These are phyloP conservation scores for Platyscapa corneri DNA, from an alignment of 1,140 invertebrate species.

Conservation along the genomic window DNA sequence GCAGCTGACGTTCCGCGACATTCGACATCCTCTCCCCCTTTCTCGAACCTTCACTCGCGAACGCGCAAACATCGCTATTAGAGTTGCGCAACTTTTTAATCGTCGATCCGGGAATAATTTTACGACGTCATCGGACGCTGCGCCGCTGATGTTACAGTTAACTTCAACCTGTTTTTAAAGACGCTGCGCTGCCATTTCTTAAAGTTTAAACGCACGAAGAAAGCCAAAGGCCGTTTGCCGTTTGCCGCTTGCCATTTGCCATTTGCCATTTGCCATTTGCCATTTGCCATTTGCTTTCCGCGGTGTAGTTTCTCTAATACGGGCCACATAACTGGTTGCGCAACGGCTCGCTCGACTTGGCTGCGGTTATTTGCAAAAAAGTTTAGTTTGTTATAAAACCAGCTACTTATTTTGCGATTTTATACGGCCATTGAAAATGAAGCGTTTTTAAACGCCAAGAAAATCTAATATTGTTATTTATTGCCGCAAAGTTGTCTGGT, in stretches of 20 bases:
- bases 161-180: background rate
- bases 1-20: too few species aligned
- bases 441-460: conserved; percentile 10
- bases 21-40: too few species aligned
- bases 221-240: background rate
- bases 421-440: background rate
- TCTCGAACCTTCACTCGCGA: too few species aligned
- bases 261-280: background rate
- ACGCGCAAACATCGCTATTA: too few species aligned
- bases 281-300: background rate
- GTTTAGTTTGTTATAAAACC: conserved; percentile 23
- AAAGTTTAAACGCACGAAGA: background rate
- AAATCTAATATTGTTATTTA: conserved; percentile 25
- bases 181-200: background rate
- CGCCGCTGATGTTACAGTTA: background rate
- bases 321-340: conserved; percentile 6
- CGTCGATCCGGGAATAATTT: background rate
- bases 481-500: background rate
- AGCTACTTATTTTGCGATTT: conserved; percentile 32
- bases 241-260: background rate
- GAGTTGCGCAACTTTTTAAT: background rate
- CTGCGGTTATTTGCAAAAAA: conserved; percentile 24
- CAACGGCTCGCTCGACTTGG: background rate
- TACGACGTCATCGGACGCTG: background rate
- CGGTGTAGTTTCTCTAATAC: conserved; percentile 19